phyloP scores from a whole-genome alignment of 2,888 invertebrate genomes.

The Temnothorax ravouxi region DNA sequence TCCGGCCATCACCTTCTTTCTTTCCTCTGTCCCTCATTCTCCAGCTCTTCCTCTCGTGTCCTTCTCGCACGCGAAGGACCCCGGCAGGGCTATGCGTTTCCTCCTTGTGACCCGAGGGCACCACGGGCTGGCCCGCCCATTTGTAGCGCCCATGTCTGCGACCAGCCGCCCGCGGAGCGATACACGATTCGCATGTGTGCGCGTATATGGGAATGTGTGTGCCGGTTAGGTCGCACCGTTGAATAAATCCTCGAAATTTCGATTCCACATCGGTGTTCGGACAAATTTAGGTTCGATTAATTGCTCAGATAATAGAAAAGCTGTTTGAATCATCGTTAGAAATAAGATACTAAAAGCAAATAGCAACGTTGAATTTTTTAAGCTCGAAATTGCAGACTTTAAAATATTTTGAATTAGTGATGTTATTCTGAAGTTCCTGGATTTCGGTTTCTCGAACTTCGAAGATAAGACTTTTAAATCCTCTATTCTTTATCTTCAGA shows the following conservation, averaged over 20 bases:
- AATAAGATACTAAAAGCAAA: neutral
- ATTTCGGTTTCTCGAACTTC: neutral
- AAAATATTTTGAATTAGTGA: neutral
- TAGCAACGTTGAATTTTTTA: neutral
- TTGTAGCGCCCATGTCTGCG: conserved; percentile 85
- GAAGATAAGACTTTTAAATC: conserved; percentile 8
- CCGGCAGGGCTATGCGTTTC: conserved; percentile 80
- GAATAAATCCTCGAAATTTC: conserved; percentile 62
- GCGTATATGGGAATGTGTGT: conserved; percentile 48
- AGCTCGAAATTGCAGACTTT: neutral
- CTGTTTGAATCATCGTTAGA: neutral
- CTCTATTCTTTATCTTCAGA: neutral
- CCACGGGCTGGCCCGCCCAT: conserved; percentile 83
- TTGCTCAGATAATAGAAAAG: neutral
- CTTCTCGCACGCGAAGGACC: conserved; percentile 68
- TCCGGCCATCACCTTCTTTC: conserved; percentile 41
- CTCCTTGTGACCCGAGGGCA: conserved; percentile 83
- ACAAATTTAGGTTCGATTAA: conserved; percentile 24
- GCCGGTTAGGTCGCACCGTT: conserved; percentile 57
- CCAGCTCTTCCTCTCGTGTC: conserved; percentile 62
- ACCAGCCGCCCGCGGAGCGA: conserved; percentile 83
- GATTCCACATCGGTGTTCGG: neutral
- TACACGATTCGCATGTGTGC: conserved; percentile 70
- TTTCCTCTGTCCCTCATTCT: conserved; percentile 39
- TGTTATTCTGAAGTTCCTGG: neutral